phyloP scores from a whole-genome alignment of 2,113 vertebrate species.

The Limnothrissa miodon region DNA sequence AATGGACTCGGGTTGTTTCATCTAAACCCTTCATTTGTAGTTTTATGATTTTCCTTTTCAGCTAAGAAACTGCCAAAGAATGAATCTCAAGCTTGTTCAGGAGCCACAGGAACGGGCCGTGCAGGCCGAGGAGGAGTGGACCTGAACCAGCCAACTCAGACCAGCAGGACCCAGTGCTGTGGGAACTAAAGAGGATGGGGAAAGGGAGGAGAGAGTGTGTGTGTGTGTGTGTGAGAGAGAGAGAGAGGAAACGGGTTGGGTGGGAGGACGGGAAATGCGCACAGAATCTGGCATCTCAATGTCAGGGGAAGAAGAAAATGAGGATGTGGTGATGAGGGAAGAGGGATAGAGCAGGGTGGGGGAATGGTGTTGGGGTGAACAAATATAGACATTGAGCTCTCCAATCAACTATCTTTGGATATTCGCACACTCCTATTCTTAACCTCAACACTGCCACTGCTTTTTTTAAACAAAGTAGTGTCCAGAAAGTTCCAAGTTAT shows the following conservation, averaged over 20 bases:
- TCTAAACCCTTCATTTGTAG: too few species aligned
- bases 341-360: not conserved
- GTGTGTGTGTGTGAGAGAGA: not conserved
- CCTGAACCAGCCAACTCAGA: conserved; percentile 78
- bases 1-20: too few species aligned
- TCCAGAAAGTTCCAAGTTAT: not conserved
- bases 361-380: not conserved
- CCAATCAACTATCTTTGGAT: not conserved
- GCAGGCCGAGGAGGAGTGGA: conserved; percentile 69
- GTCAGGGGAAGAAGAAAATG: not conserved
- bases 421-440: not conserved
- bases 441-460: not conserved
- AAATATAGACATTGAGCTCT: not conserved
- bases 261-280: not conserved
- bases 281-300: conserved; percentile 3
- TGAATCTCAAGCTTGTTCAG: conserved; percentile 72
- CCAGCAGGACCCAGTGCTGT: conserved; percentile 80
- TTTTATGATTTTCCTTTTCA: conserved; percentile 43
- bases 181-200: conserved; percentile 67
- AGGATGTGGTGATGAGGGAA: conserved; percentile 17
- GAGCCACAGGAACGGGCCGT: conserved; percentile 49
- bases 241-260: not conserved
- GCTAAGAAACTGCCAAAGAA: conserved; percentile 85
- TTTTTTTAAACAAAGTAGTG: not conserved
- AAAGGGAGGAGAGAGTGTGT: not conserved